Percentiles rank a stretch among this genome's conserved stretches.
Conservation (phyloP, 2,113 vertebrate species). For the Chamaetylas fuelleborni region DNA sequence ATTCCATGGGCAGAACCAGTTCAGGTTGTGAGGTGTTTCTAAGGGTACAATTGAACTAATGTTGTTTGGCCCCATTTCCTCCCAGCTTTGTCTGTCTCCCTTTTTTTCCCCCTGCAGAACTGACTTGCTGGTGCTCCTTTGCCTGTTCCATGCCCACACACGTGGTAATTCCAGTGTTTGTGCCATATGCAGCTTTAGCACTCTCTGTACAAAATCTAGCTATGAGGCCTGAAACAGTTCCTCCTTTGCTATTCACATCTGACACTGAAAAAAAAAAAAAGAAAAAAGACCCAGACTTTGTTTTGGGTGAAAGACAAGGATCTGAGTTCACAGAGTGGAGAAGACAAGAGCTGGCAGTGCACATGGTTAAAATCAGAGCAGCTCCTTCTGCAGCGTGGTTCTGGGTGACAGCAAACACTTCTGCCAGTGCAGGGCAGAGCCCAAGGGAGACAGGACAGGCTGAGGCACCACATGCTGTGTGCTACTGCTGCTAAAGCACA, state of each 20-base stretch:
- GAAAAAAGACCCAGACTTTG: background rate
- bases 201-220: background rate
- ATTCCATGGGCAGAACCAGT: background rate
- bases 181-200: background rate
- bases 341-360: background rate
- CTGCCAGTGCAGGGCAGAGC: background rate
- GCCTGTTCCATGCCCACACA: background rate
- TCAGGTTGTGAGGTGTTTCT: background rate
- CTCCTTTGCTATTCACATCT: background rate
- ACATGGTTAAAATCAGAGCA: background rate
- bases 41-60: background rate
- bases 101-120: rapidly evolving
- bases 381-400: rapidly evolving
- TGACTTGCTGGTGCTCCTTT: background rate
- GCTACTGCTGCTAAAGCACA: background rate
- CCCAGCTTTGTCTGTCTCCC: background rate
- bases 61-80: background rate
- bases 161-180: background rate
- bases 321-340: background rate
- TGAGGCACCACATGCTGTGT: background rate
- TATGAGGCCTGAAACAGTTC: background rate
- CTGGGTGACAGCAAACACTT: background rate
- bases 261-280: background rate
- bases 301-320: background rate
- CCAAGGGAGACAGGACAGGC: background rate